A percentile compares a stretch with the other conserved stretches of the same genome.
Conservation (phyloP, 1,140 invertebrate genomes). For the Cydia fagiglandana region DNA sequence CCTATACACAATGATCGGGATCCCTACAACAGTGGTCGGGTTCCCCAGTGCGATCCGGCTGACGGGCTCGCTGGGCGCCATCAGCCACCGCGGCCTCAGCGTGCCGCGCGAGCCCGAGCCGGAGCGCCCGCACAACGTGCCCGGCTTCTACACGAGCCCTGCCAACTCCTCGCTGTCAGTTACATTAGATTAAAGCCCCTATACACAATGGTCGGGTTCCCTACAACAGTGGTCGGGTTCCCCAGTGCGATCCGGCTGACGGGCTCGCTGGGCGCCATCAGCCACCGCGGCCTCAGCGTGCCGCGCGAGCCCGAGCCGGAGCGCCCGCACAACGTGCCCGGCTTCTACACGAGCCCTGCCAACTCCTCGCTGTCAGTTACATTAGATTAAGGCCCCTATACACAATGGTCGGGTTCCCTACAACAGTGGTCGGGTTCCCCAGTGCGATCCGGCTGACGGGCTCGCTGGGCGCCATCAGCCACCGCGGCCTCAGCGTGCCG, state of each 20-base stretch:
- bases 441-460: slow-evolving; percentile 60
- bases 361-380: slow-evolving; percentile 58
- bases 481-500: slow-evolving; percentile 53
- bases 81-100: slow-evolving; percentile 58
- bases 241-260: slow-evolving; percentile 57
- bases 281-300: slow-evolving; percentile 54
- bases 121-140: slow-evolving; percentile 69
- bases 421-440: slow-evolving; percentile 52
- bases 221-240: slow-evolving; percentile 52
- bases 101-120: slow-evolving; percentile 54
- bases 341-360: slow-evolving; percentile 60
- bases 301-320: slow-evolving; percentile 52
- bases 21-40: slow-evolving; percentile 50
- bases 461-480: slow-evolving; percentile 67
- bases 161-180: slow-evolving; percentile 57
- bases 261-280: slow-evolving; percentile 69
- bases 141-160: slow-evolving; percentile 64
- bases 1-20: too few species aligned
- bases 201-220: too few species aligned
- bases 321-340: slow-evolving; percentile 70
- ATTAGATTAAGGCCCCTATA: too few species aligned
- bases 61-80: slow-evolving; percentile 68
- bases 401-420: too few species aligned
- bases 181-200: too few species aligned
- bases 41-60: slow-evolving; percentile 54